phyloP scores from a whole-genome alignment of 2,113 vertebrate genomes.

The Pelmatolapia mariae region DNA sequence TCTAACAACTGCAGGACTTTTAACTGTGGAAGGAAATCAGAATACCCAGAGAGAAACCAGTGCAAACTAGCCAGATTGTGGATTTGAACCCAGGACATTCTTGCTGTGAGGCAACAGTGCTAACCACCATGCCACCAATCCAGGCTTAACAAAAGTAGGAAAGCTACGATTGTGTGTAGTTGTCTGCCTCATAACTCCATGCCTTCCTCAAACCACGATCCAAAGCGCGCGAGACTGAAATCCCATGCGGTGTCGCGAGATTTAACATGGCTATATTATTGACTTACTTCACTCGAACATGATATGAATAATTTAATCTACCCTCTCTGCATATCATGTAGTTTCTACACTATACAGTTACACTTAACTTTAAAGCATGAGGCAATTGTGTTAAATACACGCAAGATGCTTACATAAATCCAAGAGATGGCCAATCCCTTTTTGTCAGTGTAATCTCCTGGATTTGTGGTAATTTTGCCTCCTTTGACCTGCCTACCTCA shows the following conservation, averaged over 20 bases:
- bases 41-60: neutral
- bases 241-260: rapidly evolving
- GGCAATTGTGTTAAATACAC: neutral
- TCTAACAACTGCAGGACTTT: neutral
- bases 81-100: neutral
- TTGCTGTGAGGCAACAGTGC: neutral
- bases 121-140: neutral
- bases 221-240: neutral
- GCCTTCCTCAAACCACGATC: neutral
- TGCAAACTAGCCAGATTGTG: neutral
- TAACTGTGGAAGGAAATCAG: neutral
- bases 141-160: neutral
- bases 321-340: neutral
- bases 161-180: neutral
- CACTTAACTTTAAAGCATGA: neutral
- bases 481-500: neutral
- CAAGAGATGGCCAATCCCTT: neutral
- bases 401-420: neutral
- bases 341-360: neutral
- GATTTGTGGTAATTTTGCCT: neutral
- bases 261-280: neutral
- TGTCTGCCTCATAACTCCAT: neutral
- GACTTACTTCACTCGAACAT: neutral
- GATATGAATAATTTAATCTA: neutral
- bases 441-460: neutral